Evolutionary conservation across 92 coral and sea anemone species (phyloP), one percentile per base, ranked within the genome.

Genomic region (Zoanthus sociatus): DNA sequence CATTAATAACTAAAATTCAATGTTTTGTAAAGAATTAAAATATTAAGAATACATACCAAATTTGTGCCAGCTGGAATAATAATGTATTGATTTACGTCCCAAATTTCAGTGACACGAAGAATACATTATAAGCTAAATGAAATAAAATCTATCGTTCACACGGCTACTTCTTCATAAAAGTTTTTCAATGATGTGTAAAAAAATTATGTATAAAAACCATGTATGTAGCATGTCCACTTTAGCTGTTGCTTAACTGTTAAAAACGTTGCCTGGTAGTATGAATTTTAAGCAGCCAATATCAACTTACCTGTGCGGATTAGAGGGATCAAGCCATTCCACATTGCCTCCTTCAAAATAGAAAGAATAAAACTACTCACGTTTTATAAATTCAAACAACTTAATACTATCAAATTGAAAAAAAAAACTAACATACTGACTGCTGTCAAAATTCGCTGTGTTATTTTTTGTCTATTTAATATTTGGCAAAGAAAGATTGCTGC

Each of bases 311-410:
- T 81, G 75, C 10, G 88, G 20, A 45, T 76, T 67, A 7, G 84
- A 77, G 67, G 82, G 82, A 11, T 87, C 93, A 74, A 87, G 78
- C 87, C 83, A 88, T 84, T 91, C 91, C 74, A 91, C 63, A 82
- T 74, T 91, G 42, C 89, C 90, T 31, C 84, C 93, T 86, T 64
- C 17, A 75, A 8, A 21, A 61, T 2, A 37, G 42, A 90, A 11
- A 63, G 37, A 6, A 47, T 9, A 56, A 18, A 31, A 18, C 21
- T 14, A 30, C 6, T 75, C 15, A 61, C 50, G 26, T 20, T 70
- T 17, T 21, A 83, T 46, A 14, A 48, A 8, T 12, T 18, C 20
- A 4, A 14, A 58, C 30, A 5, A 50, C 7, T 7, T 5, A 16
- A 18, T 0, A 63, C 21, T n/a, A 1, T 63, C 21, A 20, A 6